Conservation (phyloP, 2,888 invertebrate genomes). For the Phyllotreta striolata region DNA sequence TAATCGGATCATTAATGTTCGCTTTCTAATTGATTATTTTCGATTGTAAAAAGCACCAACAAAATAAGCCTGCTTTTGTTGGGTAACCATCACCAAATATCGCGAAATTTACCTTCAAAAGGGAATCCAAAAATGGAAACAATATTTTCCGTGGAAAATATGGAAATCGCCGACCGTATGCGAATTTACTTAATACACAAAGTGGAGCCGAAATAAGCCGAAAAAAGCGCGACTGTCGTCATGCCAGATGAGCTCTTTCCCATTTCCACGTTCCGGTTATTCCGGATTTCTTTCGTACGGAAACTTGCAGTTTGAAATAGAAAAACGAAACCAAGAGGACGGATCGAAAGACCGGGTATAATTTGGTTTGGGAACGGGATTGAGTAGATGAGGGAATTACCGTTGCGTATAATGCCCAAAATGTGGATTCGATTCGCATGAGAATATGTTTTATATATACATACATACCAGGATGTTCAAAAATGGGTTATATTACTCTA, state of each 20-base stretch:
- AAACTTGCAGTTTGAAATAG: neutral
- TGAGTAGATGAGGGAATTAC: neutral
- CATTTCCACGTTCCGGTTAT: conserved; percentile 1
- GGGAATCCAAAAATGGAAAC: too few species aligned
- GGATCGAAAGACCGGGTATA: neutral
- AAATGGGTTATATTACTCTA: too few species aligned
- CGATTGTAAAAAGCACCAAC: too few species aligned
- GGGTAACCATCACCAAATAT: too few species aligned
- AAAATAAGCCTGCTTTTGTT: too few species aligned
- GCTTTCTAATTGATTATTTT: neutral
- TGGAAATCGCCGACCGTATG: neutral
- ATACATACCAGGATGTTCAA: too few species aligned
- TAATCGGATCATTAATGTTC: conserved; percentile 8
- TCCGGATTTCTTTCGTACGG: neutral
- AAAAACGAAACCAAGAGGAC: conserved; percentile 3
- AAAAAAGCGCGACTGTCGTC: neutral
- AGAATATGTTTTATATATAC: too few species aligned
- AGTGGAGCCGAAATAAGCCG: neutral
- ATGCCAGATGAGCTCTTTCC: neutral
- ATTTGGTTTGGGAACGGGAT: neutral
- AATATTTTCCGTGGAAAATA: too few species aligned
- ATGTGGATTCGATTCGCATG: too few species aligned
- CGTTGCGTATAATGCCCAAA: too few species aligned
- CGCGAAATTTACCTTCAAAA: too few species aligned
- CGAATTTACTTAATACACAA: conserved; percentile 1